These are phyloP conservation scores for Chrysogorgia sp. DNA, from an alignment of 92 coral and sea anemone species.

Conservation along the genomic window DNA sequence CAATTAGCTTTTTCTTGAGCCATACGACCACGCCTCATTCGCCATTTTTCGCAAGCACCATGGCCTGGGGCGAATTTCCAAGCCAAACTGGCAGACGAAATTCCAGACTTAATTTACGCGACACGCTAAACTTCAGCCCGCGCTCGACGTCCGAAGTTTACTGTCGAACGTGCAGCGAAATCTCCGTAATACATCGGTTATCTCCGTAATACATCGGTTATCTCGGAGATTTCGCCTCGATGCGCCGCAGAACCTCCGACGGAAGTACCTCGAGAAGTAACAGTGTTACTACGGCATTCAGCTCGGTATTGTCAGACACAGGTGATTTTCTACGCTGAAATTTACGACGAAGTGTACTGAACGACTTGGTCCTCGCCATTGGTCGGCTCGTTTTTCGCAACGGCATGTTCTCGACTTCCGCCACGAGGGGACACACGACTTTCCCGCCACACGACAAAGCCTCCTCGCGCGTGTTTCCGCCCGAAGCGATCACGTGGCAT, in stretches of 20 bases:
- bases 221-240: conserved; percentile 30
- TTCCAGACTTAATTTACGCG: too few species aligned
- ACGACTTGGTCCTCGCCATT: neutral
- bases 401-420: neutral
- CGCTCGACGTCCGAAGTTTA: too few species aligned
- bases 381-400: neutral
- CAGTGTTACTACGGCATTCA: conserved; percentile 9
- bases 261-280: conserved; percentile 39
- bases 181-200: neutral
- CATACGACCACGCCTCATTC: too few species aligned
- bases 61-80: too few species aligned
- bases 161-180: too few species aligned
- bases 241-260: conserved; percentile 28
- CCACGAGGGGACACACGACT: neutral
- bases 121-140: too few species aligned
- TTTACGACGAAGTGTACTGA: neutral
- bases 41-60: too few species aligned
- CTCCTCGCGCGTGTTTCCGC: conserved; percentile 65
- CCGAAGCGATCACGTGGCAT: conserved; percentile 84
- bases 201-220: neutral
- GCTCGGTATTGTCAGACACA: neutral
- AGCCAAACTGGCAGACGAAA: too few species aligned
- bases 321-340: neutral
- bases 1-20: too few species aligned
- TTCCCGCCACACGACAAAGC: conserved; percentile 20